Evolutionary conservation across 2,797 vertebrate genomes (phyloP).

Genomic region (Sciurus vulgaris): DNA sequence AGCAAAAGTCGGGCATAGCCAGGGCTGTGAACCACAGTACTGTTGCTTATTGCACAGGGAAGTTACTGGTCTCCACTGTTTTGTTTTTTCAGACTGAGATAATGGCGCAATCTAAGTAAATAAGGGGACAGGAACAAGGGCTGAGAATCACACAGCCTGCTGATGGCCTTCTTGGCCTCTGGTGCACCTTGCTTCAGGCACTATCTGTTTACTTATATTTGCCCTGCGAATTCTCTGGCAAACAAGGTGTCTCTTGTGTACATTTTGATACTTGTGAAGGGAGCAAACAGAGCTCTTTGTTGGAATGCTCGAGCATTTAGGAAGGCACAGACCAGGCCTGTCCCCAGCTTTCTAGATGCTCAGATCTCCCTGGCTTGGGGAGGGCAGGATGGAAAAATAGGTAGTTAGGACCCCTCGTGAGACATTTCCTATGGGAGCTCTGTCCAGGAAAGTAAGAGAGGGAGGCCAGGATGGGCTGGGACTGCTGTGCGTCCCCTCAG

Average conservation of each 20-base stretch:
- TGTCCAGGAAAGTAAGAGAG: neutral
- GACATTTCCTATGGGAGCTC: neutral
- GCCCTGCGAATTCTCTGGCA: neutral
- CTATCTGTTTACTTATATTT: conserved; percentile 41
- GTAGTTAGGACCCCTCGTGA: neutral
- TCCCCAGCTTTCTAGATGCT: neutral
- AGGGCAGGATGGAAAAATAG: neutral
- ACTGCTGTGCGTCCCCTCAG: neutral
- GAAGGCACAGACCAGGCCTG: neutral
- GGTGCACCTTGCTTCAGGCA: neutral
- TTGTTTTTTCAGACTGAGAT: neutral
- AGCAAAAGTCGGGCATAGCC: neutral
- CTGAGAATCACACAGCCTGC: neutral
- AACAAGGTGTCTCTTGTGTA: neutral
- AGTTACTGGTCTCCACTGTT: neutral
- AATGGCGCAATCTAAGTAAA: conserved; percentile 34
- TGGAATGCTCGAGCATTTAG: neutral
- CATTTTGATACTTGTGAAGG: neutral
- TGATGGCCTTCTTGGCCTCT: neutral
- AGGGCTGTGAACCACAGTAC: neutral
- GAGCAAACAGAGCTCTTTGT: neutral
- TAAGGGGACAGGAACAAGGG: neutral
- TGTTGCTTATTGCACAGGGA: neutral
- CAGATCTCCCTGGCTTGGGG: neutral
- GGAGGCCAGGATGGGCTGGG: accelerated